Base-by-base conservation (phyloP, 37 sponge, comb jelly and placozoan species). In the Dysidea cf. avara region DNA sequence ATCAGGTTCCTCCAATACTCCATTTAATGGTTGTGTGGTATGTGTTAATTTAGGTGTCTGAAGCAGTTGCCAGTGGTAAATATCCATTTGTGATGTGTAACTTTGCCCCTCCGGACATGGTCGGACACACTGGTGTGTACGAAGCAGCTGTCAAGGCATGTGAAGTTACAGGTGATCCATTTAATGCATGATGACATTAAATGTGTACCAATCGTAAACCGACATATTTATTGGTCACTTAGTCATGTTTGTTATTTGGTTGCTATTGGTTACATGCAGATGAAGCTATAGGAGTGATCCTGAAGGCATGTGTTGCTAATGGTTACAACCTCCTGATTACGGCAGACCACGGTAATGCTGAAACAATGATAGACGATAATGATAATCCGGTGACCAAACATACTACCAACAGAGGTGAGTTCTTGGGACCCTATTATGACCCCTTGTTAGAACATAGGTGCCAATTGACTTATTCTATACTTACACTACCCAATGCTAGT, bases 81-180 rank as follows among this genome's bases (percentile, higher is more conserved):
- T 87, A 96, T 64, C 86, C 91, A 0, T 87, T 96, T 77, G 78
- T 93, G 39, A 96, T 96, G 97, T 96, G 97, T 47, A 96, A 96
- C 84, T 90, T 96, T 81, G 97, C 97, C 25, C 97, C 97, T n/a
- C 97, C 97, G 34, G 97, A 96, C 80, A 96, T 96, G 97, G 97
- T 96, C 56, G 97, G 97, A 16, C 97, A 96, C 88, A 96, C 97
- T 36, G 97, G 97, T 0, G 84, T 86, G 69, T 96, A 96, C 57
- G 91, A 96, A 49, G 78, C 94, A 1, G 77, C 94, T 16, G 81
- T 96, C 22, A 20, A 69, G 1, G 97, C 97, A 20, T 96, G 97
- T 61, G 62, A 66, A 22, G 94, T 85, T 33, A 96, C 97, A 50
- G 96, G 92, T 83, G 53, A 71, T 72, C 76, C 20, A 58, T 13